These are phyloP conservation scores for Taurulus bubalis DNA, from an alignment of 2,113 vertebrate genomes.

Conservation along the genomic window DNA sequence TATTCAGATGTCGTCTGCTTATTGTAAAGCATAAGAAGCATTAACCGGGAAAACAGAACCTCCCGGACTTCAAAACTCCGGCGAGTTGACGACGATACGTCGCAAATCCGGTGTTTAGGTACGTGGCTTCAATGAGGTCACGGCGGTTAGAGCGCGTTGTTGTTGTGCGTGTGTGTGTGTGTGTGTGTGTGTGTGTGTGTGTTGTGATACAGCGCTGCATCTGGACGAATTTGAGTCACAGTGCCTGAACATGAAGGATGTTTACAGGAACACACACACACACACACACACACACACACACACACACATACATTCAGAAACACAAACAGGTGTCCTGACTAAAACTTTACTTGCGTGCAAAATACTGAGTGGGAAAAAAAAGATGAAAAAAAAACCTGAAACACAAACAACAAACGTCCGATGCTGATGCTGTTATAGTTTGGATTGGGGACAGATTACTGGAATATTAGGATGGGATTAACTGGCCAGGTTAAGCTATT, in stretches of 20 bases:
- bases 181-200: no score
- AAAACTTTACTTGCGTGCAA: conserved; percentile 24
- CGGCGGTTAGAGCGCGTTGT: conserved; percentile 24
- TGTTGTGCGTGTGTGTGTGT: no score
- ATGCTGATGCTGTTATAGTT: conserved; percentile 70
- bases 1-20: conserved; percentile 54
- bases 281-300: conserved; percentile 13
- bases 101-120: conserved; percentile 74
- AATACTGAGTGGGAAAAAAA: background rate
- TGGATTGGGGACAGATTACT: conserved; percentile 80
- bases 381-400: conserved; percentile 3
- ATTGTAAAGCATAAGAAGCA: conserved; percentile 73
- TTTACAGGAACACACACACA: conserved; percentile 55
- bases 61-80: conserved; percentile 55
- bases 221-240: conserved; percentile 57
- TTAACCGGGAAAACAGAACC: conserved; percentile 64
- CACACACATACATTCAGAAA: conserved; percentile 33
- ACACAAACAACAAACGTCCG: conserved; percentile 63
- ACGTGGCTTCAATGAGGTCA: conserved; percentile 62
- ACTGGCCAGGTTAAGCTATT: conserved; percentile 79
- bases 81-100: conserved; percentile 64
- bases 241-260: conserved; percentile 35
- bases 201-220: conserved; percentile 4
- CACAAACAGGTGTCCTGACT: conserved; percentile 46
- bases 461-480: conserved; percentile 79